Evolutionary conservation across 2,113 vertebrate genomes (phyloP), one percentile per base, ranked within the genome.

Genomic region (Barbus barbus): DNA sequence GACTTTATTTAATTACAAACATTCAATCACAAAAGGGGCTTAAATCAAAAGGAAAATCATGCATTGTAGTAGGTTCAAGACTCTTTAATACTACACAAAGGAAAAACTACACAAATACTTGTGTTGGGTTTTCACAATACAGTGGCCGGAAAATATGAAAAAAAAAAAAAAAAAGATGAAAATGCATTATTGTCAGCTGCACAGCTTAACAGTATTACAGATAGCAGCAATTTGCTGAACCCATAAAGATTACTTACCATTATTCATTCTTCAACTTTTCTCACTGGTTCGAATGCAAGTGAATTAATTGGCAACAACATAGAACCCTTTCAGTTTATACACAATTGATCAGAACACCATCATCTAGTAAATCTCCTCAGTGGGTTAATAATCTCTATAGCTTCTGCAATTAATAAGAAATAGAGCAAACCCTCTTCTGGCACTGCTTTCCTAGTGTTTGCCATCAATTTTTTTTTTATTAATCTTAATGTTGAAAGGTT

Each of bases 1-100:
- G 18, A 53, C 18, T 79, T 81, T 85, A 38, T 79, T 81, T 85
- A 38, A 73, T 80, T 36, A 33, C 51, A 73, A 71, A 80, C 28
- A 71, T 18, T 22, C 51, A 12, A 31, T n/a, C 61, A 81, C 24
- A 51, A 80, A 63, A 48, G 28, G n/a, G 24, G 9, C 8, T 67
- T 51, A 46, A 46, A 44, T 74, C 51, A 81, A 79, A 73, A 75
- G 67, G 51, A 33, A 78, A 41, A 71, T 31, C 36, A 78, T 58
- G 67, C 24, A 26, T 31, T 38, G 33, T 26, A 28, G 11, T 41
- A n/a, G 24, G 2, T 20, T 36, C n/a, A 73, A 58, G 14, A 67
- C 9, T 33, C 14, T 67, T 61, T 81, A 81, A 81, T 69, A 67
- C 56, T 63, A 46, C 3, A 81, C 24, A 38, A 33, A 71, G 20